phyloP scores from a whole-genome alignment of 2,888 invertebrate genomes.

The Oxytorus armatus region DNA sequence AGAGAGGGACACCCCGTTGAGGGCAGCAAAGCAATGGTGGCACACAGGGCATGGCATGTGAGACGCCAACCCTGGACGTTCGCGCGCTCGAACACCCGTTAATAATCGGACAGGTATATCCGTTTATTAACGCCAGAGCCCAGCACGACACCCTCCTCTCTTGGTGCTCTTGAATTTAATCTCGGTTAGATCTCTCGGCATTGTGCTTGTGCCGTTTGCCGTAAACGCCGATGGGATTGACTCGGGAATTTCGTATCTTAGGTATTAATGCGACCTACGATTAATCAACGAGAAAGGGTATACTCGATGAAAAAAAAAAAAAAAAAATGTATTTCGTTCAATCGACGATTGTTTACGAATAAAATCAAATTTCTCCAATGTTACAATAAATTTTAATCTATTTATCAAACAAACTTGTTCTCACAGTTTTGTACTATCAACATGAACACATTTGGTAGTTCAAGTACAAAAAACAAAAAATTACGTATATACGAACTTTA shows the following conservation, averaged over 20 bases:
- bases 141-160: conserved; percentile 44
- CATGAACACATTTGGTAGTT: neutral
- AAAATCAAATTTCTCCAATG: neutral
- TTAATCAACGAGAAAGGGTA: conserved; percentile 3
- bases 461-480: neutral
- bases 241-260: conserved; percentile 27
- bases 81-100: conserved; percentile 66
- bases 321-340: neutral
- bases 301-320: neutral
- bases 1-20: conserved; percentile 68
- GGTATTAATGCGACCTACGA: conserved; percentile 15
- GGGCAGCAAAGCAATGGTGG: conserved; percentile 53
- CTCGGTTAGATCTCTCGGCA: conserved; percentile 50
- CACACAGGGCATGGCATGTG: conserved; percentile 52
- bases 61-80: conserved; percentile 46
- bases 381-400: neutral
- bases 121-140: conserved; percentile 66
- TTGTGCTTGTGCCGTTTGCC: conserved; percentile 50
- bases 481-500: neutral
- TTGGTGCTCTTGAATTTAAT: conserved; percentile 63
- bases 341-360: neutral
- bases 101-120: conserved; percentile 71
- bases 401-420: neutral
- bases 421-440: neutral
- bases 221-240: conserved; percentile 29